A percentile compares a stretch with the other conserved stretches of the same genome.
These are phyloP conservation scores for Zaprionus ghesquierei DNA, from an alignment of 1,140 invertebrate genomes.

Conservation along the genomic window DNA sequence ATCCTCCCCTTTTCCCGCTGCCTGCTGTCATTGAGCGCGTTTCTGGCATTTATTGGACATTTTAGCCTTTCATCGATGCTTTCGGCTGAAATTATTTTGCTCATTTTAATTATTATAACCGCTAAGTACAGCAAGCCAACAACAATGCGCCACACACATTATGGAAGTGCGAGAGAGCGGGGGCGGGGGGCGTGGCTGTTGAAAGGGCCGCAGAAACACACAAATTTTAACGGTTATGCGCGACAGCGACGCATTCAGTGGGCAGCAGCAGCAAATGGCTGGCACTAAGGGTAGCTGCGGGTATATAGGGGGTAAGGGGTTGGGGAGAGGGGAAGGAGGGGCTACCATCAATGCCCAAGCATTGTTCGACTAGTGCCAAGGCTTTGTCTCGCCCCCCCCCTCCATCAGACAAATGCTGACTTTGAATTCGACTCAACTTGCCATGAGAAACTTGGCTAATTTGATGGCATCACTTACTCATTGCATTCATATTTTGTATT, in stretches of 20 bases:
- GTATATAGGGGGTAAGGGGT: background rate
- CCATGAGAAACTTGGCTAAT: background rate
- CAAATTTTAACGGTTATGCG: constrained; percentile 75
- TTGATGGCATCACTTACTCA: too few species aligned
- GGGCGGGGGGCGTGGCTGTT: background rate
- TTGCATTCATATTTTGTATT: background rate
- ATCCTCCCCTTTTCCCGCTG: background rate
- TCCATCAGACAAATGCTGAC: background rate
- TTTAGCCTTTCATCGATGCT: constrained; percentile 81
- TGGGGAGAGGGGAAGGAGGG: background rate
- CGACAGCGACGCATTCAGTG: constrained; percentile 11
- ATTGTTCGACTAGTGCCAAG: background rate
- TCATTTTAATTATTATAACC: constrained; percentile 81
- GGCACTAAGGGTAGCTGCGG: background rate
- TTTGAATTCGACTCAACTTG: background rate
- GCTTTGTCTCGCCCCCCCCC: too few species aligned
- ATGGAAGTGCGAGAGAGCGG: background rate
- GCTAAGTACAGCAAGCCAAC: constrained; percentile 58
- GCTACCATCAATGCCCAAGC: background rate
- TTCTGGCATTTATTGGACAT: constrained; percentile 71
- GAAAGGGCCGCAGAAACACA: constrained; percentile 53
- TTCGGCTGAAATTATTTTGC: constrained; percentile 76
- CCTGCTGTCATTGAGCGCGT: constrained; percentile 9
- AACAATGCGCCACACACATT: constrained; percentile 31
- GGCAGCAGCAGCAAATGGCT: constrained; percentile 10